Conservation (phyloP, 2,797 vertebrate species). For the Phyllotis vaccarum region DNA sequence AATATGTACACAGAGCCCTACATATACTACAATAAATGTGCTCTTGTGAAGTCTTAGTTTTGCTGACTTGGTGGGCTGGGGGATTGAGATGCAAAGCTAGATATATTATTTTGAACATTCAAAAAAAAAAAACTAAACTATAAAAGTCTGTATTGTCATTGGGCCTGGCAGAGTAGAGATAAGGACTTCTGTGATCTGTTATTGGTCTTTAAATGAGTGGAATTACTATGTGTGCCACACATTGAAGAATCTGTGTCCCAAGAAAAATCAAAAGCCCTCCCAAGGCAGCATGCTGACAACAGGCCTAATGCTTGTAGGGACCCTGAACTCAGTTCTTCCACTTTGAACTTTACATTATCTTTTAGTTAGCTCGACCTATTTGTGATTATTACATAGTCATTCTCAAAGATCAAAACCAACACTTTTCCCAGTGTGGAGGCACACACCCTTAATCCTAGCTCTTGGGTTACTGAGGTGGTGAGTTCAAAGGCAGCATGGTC, state of each 20-base stretch:
- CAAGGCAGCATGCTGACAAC: not conserved
- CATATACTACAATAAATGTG: not conserved
- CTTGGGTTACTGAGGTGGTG: not conserved
- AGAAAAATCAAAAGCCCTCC: not conserved
- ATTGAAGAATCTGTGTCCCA: not conserved
- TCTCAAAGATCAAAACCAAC: slow-evolving; percentile 34
- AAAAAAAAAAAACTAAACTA: not conserved
- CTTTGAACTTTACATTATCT: slow-evolving; percentile 14
- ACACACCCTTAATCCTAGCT: not conserved
- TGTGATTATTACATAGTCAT: not conserved
- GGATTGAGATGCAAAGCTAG: not conserved
- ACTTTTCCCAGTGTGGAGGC: not conserved
- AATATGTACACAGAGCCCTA: not conserved
- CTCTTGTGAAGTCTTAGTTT: slow-evolving; percentile 7
- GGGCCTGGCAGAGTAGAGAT: not conserved
- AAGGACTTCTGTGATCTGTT: not conserved
- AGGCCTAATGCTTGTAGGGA: not conserved
- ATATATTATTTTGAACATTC: not conserved
- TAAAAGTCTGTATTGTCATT: not conserved
- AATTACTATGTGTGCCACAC: not conserved
- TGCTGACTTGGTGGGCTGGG: slow-evolving; percentile 10
- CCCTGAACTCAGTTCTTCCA: slow-evolving; percentile 1
- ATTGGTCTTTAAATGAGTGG: not conserved
- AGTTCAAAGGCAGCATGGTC: not conserved
- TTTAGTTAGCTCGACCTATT: not conserved